Percentiles rank a stretch among this genome's conserved stretches.
These are phyloP conservation scores for Xestia rhomboidea DNA, from an alignment of 2,888 invertebrate genomes.

Conservation along the genomic window DNA sequence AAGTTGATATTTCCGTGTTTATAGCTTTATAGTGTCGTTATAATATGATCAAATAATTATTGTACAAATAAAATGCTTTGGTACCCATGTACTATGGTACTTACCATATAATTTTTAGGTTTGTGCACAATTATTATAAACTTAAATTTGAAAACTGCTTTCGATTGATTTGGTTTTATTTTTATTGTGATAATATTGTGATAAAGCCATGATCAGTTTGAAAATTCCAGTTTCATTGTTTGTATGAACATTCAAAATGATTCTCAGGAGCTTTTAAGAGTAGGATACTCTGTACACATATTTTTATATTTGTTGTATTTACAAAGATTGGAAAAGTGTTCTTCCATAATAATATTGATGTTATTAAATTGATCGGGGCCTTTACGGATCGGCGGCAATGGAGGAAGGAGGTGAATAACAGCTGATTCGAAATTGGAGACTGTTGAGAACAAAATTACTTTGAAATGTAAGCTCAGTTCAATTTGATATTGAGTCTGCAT, in stretches of 20 bases:
- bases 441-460: conserved; percentile 66
- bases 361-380: conserved; percentile 68
- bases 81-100: conserved; percentile 62
- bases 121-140: conserved; percentile 55
- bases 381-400: conserved; percentile 66
- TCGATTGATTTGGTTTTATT: conserved; percentile 61
- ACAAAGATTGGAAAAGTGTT: conserved; percentile 57
- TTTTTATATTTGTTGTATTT: conserved; percentile 66
- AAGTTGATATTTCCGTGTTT: conserved; percentile 64
- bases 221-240: conserved; percentile 54
- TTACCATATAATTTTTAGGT: conserved; percentile 61
- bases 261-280: conserved; percentile 52
- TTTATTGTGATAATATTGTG: conserved; percentile 71
- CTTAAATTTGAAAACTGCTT: conserved; percentile 52
- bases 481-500: conserved; percentile 63
- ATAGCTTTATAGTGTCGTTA: conserved; percentile 66
- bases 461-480: conserved; percentile 53
- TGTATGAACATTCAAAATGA: conserved; percentile 51
- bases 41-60: conserved; percentile 56
- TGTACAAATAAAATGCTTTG: conserved; percentile 62
- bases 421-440: conserved; percentile 70
- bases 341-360: conserved; percentile 61
- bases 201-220: conserved; percentile 61
- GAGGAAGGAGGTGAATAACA: conserved; percentile 54
- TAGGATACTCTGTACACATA: conserved; percentile 59